phyloP scores from a whole-genome alignment of 2,888 invertebrate genomes.

The Oasisia sp. region DNA sequence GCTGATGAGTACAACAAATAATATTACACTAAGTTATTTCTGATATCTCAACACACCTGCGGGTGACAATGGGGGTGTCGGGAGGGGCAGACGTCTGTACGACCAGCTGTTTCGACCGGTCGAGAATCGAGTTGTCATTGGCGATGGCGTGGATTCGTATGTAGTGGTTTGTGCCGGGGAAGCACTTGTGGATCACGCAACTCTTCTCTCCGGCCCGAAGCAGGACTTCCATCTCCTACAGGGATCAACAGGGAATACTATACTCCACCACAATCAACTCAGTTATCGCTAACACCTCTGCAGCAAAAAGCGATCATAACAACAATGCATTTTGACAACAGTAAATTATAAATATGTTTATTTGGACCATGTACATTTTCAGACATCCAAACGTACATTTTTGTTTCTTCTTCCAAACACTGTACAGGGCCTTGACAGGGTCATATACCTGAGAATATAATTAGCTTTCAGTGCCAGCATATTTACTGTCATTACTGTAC shows the following conservation, averaged over 20 bases:
- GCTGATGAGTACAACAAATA: background rate
- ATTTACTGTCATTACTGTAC: too few species aligned
- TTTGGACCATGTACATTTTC: too few species aligned
- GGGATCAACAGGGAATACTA: background rate
- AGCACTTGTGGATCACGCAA: constrained; percentile 64
- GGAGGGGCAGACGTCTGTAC: constrained; percentile 65
- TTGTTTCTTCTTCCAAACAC: too few species aligned
- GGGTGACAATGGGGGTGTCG: constrained; percentile 59
- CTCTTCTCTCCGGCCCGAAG: constrained; percentile 57
- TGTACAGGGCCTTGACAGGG: too few species aligned
- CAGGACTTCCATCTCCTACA: constrained; percentile 61
- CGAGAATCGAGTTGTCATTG: constrained; percentile 55
- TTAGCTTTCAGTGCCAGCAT: too few species aligned
- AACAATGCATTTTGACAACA: too few species aligned
- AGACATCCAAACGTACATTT: too few species aligned
- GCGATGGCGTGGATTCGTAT: constrained; percentile 56
- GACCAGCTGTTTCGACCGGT: constrained; percentile 60
- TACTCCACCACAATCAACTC: background rate
- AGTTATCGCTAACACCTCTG: background rate
- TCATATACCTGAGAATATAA: too few species aligned
- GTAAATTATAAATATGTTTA: too few species aligned
- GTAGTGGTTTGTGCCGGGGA: constrained; percentile 64
- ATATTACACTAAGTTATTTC: background rate
- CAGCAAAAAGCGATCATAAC: too few species aligned
- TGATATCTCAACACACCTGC: constrained; percentile 49